Evolutionary conservation across 2,888 invertebrate genomes (phyloP).

Genomic region (Caenorhabditis japonica): DNA sequence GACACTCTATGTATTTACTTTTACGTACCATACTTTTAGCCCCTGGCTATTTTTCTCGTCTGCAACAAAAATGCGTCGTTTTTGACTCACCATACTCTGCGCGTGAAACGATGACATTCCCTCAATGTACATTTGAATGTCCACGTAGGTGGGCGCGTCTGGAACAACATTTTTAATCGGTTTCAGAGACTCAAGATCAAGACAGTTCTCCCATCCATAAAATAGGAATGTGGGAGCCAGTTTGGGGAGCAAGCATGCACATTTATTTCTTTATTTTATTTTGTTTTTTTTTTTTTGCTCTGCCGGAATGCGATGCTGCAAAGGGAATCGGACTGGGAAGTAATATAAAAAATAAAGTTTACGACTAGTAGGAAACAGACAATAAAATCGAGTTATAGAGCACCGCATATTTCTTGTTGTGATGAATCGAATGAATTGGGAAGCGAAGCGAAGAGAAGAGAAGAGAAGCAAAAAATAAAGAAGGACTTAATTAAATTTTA

Average conservation of each 20-base stretch:
- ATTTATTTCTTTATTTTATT: too few species aligned
- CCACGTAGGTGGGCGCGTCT: conserved; percentile 72
- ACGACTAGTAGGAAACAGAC: conserved; percentile 13
- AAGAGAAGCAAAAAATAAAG: conserved; percentile 4
- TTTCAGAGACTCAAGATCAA: background rate
- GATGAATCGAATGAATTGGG: too few species aligned
- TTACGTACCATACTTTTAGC: too few species aligned
- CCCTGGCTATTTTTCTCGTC: too few species aligned
- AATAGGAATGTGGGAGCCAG: too few species aligned
- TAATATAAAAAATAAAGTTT: conserved; percentile 16
- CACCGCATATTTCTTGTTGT: background rate
- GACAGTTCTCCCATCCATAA: background rate
- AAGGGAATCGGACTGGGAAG: background rate
- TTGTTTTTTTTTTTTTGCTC: too few species aligned
- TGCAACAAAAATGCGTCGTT: background rate
- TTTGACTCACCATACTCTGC: conserved; percentile 74
- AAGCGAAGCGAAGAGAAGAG: too few species aligned
- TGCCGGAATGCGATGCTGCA: too few species aligned
- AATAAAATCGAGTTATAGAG: conserved; percentile 45
- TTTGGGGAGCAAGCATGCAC: too few species aligned
- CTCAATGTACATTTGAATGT: conserved; percentile 77
- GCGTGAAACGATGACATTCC: conserved; percentile 77
- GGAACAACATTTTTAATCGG: conserved; percentile 53
- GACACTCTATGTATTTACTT: too few species aligned
- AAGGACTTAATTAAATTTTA: conserved; percentile 21